Evolutionary conservation across 2,113 vertebrate genomes (phyloP), one percentile per base, ranked within the genome.

Genomic region (Drymodes brunneopygia): DNA sequence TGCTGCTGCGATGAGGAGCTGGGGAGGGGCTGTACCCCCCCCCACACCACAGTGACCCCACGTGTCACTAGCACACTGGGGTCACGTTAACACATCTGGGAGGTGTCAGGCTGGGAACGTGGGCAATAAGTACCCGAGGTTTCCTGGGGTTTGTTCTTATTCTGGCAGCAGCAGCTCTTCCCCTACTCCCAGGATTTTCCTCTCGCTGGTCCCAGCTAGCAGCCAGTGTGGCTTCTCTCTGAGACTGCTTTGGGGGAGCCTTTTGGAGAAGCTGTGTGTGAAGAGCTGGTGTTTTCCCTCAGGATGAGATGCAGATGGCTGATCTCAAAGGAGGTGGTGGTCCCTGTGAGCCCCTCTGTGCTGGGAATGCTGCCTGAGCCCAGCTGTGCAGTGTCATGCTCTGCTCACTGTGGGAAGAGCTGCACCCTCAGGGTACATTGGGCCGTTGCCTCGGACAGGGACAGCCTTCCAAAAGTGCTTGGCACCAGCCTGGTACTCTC

Each of bases 41-140:
- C 62, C 77, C 80, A 47, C 64, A 54, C 44, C 5, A 1, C 3
- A 0, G 50, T 79, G 77, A 74, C 57, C 51, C 71, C 77, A 58
- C 20, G 3, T 29, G 36, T 86, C 90, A 65, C 73, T 2, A 3
- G 25, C 73, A 78, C 1, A 0, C 51, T n/a, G 72, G 35, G 64
- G 38, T 86, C 42, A 36, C 1, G 0, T 73, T 66, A 44, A 42
- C 47, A 35, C 10, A 2, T 74, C 69, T 54, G 56, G 51, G 40
- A 86, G 38, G 42, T 73, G 72, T 84, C 13, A 2, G 77, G 53
- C 57, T 93, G 92, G 69, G 92, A 96, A 71, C 3, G 0, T 1
- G 6, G 20, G 45, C 16, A 33, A 14, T 61, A 3, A 1, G 15
- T 73, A 60, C 60, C 16, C 0, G 0, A 24, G 60, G 18, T 27